Conservation (phyloP, 2,888 invertebrate species). For the Leptinotarsa tumamoca region DNA sequence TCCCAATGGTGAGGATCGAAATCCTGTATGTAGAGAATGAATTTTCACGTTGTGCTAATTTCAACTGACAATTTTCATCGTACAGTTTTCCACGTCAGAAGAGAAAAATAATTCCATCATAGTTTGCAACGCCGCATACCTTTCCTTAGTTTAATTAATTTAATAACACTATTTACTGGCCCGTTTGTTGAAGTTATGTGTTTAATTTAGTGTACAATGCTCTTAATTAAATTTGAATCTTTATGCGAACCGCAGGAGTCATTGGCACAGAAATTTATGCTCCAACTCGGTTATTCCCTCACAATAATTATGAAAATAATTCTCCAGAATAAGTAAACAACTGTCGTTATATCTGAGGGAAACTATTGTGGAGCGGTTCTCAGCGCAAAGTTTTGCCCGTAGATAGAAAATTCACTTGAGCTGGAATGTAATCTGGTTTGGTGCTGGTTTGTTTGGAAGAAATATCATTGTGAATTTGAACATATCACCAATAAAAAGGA, state of each 20-base stretch:
- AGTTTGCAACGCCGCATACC: background rate
- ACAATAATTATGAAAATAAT: constrained; percentile 36
- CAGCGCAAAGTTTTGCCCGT: background rate
- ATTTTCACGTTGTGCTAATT: background rate
- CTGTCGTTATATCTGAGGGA: constrained; percentile 20
- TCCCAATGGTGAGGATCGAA: too few relatives aligned
- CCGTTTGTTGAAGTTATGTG: constrained; percentile 24
- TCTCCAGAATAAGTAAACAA: constrained; percentile 31
- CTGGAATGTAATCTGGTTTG: too few relatives aligned
- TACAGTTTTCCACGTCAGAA: background rate
- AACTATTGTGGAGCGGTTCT: constrained; percentile 7
- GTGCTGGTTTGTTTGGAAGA: too few relatives aligned
- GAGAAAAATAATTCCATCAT: background rate
- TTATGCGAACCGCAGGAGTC: constrained; percentile 30
- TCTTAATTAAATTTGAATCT: constrained; percentile 34
- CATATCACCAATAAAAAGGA: too few relatives aligned
- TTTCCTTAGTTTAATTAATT: constrained; percentile 18
- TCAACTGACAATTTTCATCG: background rate
- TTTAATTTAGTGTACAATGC: constrained; percentile 25
- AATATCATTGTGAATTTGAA: too few relatives aligned
- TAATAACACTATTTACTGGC: constrained; percentile 18
- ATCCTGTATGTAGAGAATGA: background rate
- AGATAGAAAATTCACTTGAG: background rate
- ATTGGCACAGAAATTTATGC: constrained; percentile 28
- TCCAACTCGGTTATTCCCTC: constrained; percentile 22